Evolutionary conservation across 2,888 invertebrate species (phyloP).

Genomic region (Dichetophora obliterata): DNA sequence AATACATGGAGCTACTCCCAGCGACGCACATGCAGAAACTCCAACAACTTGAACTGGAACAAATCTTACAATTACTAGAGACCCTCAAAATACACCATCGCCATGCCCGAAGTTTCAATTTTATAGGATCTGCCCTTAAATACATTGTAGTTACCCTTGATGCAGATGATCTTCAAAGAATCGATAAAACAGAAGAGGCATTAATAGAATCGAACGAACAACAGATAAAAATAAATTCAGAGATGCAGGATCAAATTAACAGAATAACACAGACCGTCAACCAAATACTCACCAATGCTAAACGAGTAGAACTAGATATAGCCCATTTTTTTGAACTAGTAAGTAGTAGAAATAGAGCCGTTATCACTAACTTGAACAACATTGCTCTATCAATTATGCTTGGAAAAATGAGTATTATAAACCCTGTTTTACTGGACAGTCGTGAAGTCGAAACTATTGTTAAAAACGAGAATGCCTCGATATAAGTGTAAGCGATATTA

Average conservation of each 20-base stretch:
- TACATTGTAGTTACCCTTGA: neutral
- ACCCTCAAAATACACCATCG: neutral
- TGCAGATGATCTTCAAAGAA: neutral
- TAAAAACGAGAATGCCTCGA: neutral
- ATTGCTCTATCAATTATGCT: too few relatives aligned
- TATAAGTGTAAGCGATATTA: too few relatives aligned
- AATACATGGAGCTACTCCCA: too few relatives aligned
- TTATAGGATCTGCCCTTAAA: conserved; percentile 16
- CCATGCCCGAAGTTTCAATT: neutral
- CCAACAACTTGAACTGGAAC: neutral
- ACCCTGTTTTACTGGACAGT: too few relatives aligned
- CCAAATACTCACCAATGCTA: neutral
- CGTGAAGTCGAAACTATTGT: too few relatives aligned
- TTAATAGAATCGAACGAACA: conserved; percentile 15
- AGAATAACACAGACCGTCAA: neutral
- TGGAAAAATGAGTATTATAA: too few relatives aligned
- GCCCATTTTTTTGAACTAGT: conserved; percentile 1
- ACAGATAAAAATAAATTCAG: conserved; percentile 15
- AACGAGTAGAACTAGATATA: neutral
- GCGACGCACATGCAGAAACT: too few relatives aligned
- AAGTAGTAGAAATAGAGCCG: neutral
- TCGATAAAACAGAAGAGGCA: neutral
- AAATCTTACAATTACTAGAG: too few relatives aligned
- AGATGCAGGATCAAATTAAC: neutral
- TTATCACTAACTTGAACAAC: neutral